phyloP scores from a whole-genome alignment of 2,888 invertebrate genomes.

The Pammene aurita region DNA sequence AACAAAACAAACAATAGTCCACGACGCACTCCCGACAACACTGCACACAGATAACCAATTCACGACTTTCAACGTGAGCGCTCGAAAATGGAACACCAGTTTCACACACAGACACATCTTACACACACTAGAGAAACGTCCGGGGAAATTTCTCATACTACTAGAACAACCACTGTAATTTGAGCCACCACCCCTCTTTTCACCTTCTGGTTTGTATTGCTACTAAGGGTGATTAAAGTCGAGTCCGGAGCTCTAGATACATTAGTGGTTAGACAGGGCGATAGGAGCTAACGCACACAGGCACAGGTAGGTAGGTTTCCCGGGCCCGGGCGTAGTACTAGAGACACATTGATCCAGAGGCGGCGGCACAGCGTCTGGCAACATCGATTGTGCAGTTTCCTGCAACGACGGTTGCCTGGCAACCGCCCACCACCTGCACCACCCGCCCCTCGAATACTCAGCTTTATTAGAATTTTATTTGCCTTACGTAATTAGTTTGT shows the following conservation, averaged over 20 bases:
- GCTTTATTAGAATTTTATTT: constrained; percentile 64
- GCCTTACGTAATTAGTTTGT: constrained; percentile 44
- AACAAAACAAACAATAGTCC: constrained; percentile 77
- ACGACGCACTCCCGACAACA: constrained; percentile 64
- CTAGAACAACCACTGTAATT: constrained; percentile 45
- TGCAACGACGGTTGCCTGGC: constrained; percentile 75
- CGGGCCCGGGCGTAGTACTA: constrained; percentile 81
- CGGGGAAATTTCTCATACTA: constrained; percentile 70
- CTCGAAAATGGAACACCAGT: constrained; percentile 69
- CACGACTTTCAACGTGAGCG: constrained; percentile 71
- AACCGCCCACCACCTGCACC: constrained; percentile 73
- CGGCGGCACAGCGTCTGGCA: constrained; percentile 73
- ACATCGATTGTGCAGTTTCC: constrained; percentile 83
- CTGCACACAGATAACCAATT: constrained; percentile 74
- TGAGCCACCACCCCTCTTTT: constrained; percentile 59
- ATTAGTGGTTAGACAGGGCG: constrained; percentile 57
- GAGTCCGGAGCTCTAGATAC: constrained; percentile 52
- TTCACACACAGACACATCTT: constrained; percentile 60
- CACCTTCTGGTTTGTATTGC: constrained; percentile 41
- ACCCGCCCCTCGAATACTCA: constrained; percentile 57
- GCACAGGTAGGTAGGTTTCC: constrained; percentile 66
- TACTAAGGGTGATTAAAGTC: constrained; percentile 47
- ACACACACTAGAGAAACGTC: constrained; percentile 61
- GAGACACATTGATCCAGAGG: constrained; percentile 83
- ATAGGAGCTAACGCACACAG: constrained; percentile 59